Percentiles rank a stretch among this genome's conserved stretches.
Evolutionary conservation across 2,113 vertebrate species (phyloP).

Genomic region (Atherinomorus stipes): DNA sequence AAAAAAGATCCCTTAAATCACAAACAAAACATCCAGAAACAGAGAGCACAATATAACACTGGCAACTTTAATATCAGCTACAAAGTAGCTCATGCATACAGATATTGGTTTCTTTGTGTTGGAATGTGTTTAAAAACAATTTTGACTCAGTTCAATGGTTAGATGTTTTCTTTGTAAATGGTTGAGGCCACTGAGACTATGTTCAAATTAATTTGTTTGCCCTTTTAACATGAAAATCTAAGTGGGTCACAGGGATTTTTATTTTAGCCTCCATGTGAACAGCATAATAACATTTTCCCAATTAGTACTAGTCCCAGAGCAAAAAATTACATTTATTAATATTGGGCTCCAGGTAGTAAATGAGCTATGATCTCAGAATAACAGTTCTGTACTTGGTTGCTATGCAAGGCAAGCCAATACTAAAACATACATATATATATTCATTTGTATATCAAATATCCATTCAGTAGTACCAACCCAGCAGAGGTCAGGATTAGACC

Average conservation of each 20-base stretch:
- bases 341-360: slow-evolving; percentile 16
- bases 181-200: neutral
- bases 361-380: slow-evolving; percentile 14
- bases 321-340: slow-evolving; percentile 17
- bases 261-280: slow-evolving; percentile 13
- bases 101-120: neutral
- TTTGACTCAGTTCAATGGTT: neutral
- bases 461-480: slow-evolving; percentile 18
- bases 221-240: slow-evolving; percentile 15
- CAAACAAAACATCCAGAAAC: neutral
- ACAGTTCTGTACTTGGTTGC: neutral
- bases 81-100: neutral
- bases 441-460: neutral
- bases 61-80: neutral
- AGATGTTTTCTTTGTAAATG: slow-evolving; percentile 1
- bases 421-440: slow-evolving; percentile 40
- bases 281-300: slow-evolving; percentile 32
- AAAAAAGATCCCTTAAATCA: no score
- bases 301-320: slow-evolving; percentile 15
- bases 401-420: slow-evolving; percentile 42
- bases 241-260: slow-evolving; percentile 19
- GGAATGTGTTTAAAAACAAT: slow-evolving; percentile 1
- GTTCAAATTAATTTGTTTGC: slow-evolving; percentile 3
- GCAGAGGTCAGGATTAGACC: slow-evolving; percentile 53
- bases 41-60: neutral